These are phyloP conservation scores for Acestrorhynchus altus DNA, from an alignment of 2,797 vertebrate genomes.

Conservation along the genomic window DNA sequence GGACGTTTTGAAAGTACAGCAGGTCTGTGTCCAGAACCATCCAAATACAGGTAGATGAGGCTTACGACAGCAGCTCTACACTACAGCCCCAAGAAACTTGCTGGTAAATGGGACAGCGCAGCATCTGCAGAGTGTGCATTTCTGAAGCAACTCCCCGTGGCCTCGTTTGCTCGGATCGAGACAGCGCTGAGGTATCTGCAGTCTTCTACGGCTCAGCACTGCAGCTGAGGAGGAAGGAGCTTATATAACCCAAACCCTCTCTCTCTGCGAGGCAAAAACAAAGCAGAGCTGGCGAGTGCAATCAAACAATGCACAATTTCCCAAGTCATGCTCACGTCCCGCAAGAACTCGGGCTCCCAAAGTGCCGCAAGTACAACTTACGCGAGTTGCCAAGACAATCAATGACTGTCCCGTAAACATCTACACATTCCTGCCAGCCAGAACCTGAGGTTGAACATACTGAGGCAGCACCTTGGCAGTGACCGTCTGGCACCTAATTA, in stretches of 20 bases:
- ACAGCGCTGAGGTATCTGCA: constrained; percentile 32
- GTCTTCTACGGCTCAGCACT: constrained; percentile 28
- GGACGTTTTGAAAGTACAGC: no score
- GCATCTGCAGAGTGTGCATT: constrained; percentile 22
- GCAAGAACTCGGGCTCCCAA: neutral
- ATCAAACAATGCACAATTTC: constrained; percentile 6
- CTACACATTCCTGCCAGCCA: neutral
- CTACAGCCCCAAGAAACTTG: neutral
- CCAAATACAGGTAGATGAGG: neutral
- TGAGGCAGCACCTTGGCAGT: constrained; percentile 5
- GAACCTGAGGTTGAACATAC: neutral
- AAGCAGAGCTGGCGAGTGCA: constrained; percentile 23
- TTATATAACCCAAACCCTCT: constrained; percentile 53
- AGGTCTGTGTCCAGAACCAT: neutral
- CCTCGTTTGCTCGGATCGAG: constrained; percentile 31
- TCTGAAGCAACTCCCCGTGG: constrained; percentile 33
- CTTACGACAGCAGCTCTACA: no score
- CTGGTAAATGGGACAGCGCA: constrained; percentile 21
- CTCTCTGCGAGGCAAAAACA: constrained; percentile 1
- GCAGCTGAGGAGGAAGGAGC: constrained; percentile 45
- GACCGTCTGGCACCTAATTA: constrained; percentile 59
- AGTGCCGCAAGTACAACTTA: neutral
- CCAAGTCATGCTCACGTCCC: neutral
- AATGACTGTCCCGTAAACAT: neutral
- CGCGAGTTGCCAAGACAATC: neutral